phyloP scores from a whole-genome alignment of 2,888 invertebrate species.

The Megamerina dolium region DNA sequence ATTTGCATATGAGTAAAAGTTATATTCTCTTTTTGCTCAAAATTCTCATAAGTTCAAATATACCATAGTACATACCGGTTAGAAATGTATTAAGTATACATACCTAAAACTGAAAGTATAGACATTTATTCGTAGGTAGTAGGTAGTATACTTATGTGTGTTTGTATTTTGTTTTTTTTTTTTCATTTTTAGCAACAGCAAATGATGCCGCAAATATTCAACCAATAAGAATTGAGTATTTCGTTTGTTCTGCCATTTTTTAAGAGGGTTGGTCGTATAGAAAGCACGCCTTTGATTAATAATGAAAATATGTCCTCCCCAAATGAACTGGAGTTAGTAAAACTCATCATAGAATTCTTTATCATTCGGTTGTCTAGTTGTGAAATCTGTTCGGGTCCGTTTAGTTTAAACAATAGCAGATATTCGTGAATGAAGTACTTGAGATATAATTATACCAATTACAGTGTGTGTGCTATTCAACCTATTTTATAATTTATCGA shows the following conservation, averaged over 20 bases:
- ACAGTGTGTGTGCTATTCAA: slow-evolving; percentile 22
- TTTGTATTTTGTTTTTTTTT: too few relatives aligned
- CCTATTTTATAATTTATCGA: slow-evolving; percentile 21
- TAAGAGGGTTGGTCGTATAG: slow-evolving; percentile 26
- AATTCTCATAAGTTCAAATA: too few relatives aligned
- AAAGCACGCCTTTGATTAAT: slow-evolving; percentile 41
- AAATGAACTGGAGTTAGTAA: slow-evolving; percentile 39
- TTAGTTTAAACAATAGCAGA: slow-evolving; percentile 34
- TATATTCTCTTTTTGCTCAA: slow-evolving; percentile 2
- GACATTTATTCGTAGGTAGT: neutral
- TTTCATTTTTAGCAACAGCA: too few relatives aligned
- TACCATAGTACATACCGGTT: too few relatives aligned
- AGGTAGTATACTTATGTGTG: too few relatives aligned
- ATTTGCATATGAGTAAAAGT: too few relatives aligned
- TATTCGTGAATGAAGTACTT: slow-evolving; percentile 20
- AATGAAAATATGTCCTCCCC: slow-evolving; percentile 44
- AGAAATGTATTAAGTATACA: too few relatives aligned
- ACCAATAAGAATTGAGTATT: slow-evolving; percentile 24
- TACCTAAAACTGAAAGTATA: too few relatives aligned
- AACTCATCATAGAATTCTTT: slow-evolving; percentile 49
- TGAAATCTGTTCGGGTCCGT: slow-evolving; percentile 48
- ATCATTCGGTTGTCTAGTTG: slow-evolving; percentile 49
- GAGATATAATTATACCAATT: slow-evolving; percentile 22
- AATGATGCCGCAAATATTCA: too few relatives aligned
- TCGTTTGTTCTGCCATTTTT: slow-evolving; percentile 33